Conservation (phyloP, 2,797 vertebrate genomes). For the Peromyscus aztecus region DNA sequence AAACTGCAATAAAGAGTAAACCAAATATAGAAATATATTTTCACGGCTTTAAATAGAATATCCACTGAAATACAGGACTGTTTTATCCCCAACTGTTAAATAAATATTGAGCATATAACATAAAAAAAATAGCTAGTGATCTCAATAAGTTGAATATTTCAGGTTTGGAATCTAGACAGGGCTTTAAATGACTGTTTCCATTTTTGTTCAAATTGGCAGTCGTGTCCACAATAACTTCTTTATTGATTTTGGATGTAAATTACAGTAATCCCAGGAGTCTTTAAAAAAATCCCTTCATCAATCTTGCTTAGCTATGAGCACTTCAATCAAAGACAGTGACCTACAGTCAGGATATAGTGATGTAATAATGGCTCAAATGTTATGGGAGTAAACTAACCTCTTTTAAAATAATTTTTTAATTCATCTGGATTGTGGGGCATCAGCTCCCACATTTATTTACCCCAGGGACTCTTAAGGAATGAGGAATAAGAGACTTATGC, state of each 20-base stretch:
- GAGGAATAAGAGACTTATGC: no score
- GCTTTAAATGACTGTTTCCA: neutral
- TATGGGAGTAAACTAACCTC: neutral
- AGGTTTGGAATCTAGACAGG: neutral
- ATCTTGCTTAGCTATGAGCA: neutral
- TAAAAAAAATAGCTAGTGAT: neutral
- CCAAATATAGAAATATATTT: neutral
- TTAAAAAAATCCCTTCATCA: neutral
- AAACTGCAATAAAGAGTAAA: constrained; percentile 6
- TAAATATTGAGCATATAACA: neutral
- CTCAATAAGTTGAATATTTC: neutral
- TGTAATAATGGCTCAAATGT: neutral
- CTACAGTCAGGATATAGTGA: neutral
- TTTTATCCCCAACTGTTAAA: neutral
- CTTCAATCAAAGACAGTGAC: no score
- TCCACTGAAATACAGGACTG: neutral
- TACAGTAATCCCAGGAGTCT: neutral
- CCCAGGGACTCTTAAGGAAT: no score
- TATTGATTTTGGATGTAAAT: neutral
- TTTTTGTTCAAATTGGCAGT: neutral
- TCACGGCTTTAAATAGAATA: neutral
- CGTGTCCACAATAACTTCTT: neutral
- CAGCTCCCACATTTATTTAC: no score
- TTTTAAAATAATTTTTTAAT: neutral
- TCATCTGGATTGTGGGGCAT: neutral